Base-by-base conservation (phyloP, 2,113 vertebrate genomes). In the Excalfactoria chinensis region DNA sequence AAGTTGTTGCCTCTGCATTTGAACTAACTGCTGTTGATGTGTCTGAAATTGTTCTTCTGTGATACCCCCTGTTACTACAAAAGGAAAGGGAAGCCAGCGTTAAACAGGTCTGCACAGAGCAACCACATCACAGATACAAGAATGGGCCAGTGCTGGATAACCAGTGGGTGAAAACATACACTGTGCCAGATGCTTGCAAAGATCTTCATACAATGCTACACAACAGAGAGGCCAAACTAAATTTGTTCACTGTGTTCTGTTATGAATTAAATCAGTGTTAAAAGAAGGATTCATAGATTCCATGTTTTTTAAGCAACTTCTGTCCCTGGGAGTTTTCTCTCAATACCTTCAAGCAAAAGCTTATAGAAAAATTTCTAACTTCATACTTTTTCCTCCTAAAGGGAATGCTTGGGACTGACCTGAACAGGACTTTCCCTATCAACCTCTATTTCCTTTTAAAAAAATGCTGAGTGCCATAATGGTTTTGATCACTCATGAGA, bases 41-140 rank as follows among this genome's bases (percentile, higher is more conserved):
- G 98, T 98, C 96, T 98, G 98, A 96, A 98, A 99, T 53, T 99
- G 98, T 88, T 99, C 98, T 94, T 99, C 98, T 43, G 99, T 99
- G 97, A 99, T 99, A n/a, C 98, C 98, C 90, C 98, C 99, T 93
- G 98, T 97, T 75, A 98, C 98, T 97, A 44, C 2, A 55, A 91
- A 96, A 82, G 88, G 84, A 93, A 83, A 89, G 78, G 1, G 23
- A 49, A 88, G 58, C 32, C 18, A 22, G 28, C 0, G 87, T 89
- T 90, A 91, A 64, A 71, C 2, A 21, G 21, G 41, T 26, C 56
- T 25, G 77, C 43, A 49, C 44, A 30, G 9, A 58, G 15, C 69
- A 49, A 34, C 18, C 1, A 3, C 1, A 2, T 2, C 41, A 48
- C 1, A n/a, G 82, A 89, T 1, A 13, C 37, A 32, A 9, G 25